These are phyloP conservation scores for Agapornis roseicollis DNA, from an alignment of 2,113 vertebrate genomes.

Conservation along the genomic window DNA sequence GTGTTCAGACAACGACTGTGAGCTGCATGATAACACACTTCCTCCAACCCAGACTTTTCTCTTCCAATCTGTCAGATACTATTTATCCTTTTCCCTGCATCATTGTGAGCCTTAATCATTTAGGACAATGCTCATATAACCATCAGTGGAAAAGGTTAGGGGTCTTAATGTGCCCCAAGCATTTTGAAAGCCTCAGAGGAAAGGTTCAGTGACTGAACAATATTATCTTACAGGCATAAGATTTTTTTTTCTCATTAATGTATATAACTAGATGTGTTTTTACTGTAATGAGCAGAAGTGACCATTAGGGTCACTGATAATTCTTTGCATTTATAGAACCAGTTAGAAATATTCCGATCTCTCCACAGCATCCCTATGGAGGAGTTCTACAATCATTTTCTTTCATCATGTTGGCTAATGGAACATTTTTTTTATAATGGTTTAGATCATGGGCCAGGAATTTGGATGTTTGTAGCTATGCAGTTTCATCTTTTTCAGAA, in stretches of 20 bases:
- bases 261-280: background rate
- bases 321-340: background rate
- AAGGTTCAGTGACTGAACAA: background rate
- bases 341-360: background rate
- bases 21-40: background rate
- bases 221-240: background rate
- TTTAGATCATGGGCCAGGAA: background rate
- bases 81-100: background rate
- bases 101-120: conserved; percentile 5
- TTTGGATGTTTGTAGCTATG: background rate
- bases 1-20: background rate
- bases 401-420: background rate
- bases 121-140: conserved; percentile 5
- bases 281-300: background rate
- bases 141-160: background rate
- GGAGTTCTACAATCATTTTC: background rate
- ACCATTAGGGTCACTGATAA: background rate
- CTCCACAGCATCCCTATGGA: background rate
- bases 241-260: background rate
- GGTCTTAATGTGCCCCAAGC: background rate
- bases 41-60: background rate
- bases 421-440: background rate
- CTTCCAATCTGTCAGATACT: background rate
- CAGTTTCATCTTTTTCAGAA: background rate
- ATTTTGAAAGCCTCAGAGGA: background rate